phyloP scores from a whole-genome alignment of 2,113 vertebrate species.

The Cercocebus atys region DNA sequence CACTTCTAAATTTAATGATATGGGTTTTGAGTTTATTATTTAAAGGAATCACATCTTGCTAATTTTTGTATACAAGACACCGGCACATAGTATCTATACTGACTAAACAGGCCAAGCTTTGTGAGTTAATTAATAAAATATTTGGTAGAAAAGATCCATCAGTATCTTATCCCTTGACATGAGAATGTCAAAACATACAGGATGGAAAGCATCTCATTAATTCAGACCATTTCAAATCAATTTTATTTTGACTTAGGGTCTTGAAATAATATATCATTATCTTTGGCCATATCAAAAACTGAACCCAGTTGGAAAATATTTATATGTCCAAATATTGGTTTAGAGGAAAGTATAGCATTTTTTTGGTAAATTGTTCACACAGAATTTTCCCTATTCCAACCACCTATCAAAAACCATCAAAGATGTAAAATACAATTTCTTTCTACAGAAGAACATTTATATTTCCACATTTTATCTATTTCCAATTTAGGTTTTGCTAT shows the following conservation, averaged over 20 bases:
- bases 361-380: not conserved
- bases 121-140: slow-evolving; percentile 49
- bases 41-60: not conserved
- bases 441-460: not conserved
- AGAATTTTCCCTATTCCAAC: not conserved
- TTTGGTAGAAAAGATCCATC: not conserved
- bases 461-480: not conserved
- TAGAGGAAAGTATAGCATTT: not conserved
- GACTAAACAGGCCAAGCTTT: not conserved
- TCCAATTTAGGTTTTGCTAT: not conserved
- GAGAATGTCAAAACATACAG: not conserved
- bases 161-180: not conserved
- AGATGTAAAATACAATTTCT: not conserved
- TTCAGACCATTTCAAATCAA: not conserved
- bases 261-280: slow-evolving; percentile 27
- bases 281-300: not conserved
- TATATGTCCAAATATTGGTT: not conserved
- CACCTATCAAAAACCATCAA: not conserved
- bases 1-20: slow-evolving; percentile 40
- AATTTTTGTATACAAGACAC: not conserved
- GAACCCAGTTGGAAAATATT: not conserved
- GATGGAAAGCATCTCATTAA: not conserved
- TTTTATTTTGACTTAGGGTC: slow-evolving; percentile 39
- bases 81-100: not conserved
- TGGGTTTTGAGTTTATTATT: slow-evolving; percentile 34